Evolutionary conservation across 2,888 invertebrate species (phyloP).

Genomic region (Caenorhabditis japonica): DNA sequence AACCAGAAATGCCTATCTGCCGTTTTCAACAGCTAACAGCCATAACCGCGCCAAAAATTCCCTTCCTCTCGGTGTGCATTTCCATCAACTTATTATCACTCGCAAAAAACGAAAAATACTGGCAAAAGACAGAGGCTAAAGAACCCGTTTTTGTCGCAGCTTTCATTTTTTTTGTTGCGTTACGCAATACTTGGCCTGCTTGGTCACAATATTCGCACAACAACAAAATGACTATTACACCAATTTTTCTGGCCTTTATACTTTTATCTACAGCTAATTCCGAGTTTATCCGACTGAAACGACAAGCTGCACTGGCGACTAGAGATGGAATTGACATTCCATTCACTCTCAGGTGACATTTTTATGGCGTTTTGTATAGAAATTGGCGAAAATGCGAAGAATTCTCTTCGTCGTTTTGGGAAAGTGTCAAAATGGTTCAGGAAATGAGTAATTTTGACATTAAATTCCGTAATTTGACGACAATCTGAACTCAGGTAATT

Average conservation of each 20-base stretch:
- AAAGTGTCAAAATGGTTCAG: too few relatives aligned
- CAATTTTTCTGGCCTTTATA: conserved; percentile 5
- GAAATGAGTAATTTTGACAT: too few relatives aligned
- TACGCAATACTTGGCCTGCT: conserved; percentile 41
- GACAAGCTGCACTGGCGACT: conserved; percentile 55
- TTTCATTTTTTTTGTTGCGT: conserved; percentile 16
- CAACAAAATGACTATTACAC: conserved; percentile 3
- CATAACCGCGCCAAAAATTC: too few relatives aligned
- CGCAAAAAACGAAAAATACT: conserved; percentile 6
- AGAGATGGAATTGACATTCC: conserved; percentile 66
- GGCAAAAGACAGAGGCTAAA: background rate
- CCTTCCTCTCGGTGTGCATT: conserved; percentile 5
- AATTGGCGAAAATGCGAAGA: background rate
- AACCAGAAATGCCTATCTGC: too few relatives aligned
- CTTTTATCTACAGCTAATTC: background rate
- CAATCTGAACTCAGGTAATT: too few relatives aligned
- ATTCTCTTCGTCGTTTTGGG: too few relatives aligned
- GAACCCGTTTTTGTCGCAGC: conserved; percentile 31
- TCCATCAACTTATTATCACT: conserved; percentile 39
- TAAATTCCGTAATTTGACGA: too few relatives aligned
- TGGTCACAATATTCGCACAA: conserved; percentile 12
- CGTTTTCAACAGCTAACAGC: too few relatives aligned
- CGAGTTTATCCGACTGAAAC: conserved; percentile 27
- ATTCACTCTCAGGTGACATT: conserved; percentile 55
- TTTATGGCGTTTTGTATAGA: background rate